phyloP scores from a whole-genome alignment of 2,797 vertebrate genomes.

The Florisuga fusca region DNA sequence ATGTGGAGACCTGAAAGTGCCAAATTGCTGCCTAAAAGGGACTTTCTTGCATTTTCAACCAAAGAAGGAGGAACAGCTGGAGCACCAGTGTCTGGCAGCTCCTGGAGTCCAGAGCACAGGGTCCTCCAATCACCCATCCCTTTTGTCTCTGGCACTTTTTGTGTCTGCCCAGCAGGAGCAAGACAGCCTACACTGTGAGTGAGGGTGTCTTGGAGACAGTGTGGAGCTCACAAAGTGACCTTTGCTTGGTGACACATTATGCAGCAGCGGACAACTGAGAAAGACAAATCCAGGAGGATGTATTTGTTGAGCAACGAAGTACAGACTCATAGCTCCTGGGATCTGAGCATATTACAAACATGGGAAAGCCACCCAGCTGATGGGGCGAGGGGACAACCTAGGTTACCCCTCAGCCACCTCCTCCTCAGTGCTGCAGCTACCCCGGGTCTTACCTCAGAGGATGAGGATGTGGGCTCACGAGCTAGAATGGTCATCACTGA shows the following conservation, averaged over 20 bases:
- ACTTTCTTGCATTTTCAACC: neutral
- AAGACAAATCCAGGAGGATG: neutral
- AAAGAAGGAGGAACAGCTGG: neutral
- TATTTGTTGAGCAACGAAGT: neutral
- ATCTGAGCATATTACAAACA: neutral
- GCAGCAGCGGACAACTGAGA: neutral
- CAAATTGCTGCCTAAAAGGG: neutral
- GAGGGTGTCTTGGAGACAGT: neutral
- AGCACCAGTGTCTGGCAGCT: neutral
- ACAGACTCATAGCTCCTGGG: neutral
- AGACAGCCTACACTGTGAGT: neutral
- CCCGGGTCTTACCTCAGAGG: constrained; percentile 13
- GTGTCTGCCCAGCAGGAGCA: neutral
- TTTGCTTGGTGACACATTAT: neutral
- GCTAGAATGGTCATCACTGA: constrained; percentile 10
- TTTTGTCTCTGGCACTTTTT: neutral
- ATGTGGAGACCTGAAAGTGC: neutral
- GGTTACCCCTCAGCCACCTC: neutral
- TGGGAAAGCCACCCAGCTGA: neutral
- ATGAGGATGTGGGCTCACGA: neutral
- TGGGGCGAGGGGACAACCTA: neutral
- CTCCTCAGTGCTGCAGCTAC: neutral
- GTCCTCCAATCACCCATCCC: neutral
- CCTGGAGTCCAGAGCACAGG: neutral
- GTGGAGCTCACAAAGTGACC: neutral